Base-by-base conservation (phyloP, 2,113 vertebrate genomes). In the Phaethon lepturus region DNA sequence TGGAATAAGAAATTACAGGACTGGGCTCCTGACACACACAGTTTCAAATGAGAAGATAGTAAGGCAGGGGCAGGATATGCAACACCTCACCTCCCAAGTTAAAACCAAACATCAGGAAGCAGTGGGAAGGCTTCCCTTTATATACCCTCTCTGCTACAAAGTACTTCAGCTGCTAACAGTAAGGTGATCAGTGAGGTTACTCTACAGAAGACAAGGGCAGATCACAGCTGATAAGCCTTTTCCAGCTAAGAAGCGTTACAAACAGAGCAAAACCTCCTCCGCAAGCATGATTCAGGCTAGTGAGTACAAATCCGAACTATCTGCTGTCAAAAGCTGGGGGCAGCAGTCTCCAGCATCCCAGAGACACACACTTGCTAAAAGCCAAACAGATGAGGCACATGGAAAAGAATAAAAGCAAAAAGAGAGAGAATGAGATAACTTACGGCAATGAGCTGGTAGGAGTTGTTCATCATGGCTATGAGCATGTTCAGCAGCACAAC, bases 381-480 rank as follows among this genome's bases (percentile, higher is more conserved):
- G 42, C 2, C 55, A 78, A 69, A 62, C 42, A 53, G 53, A 75
- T 2, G 78, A 91, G 52, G 59, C 78, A 55, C 60, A 13, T 0
- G 0, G 60, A 50, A 47, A 13, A 64, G 72, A 77, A 78, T 0
- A 23, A 55, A 66, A 64, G 44, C 22, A 25, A 7, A 23, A 62
- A 31, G 60, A 33, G n/a, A 58, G 22, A 69, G 47, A 52, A 78
- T 28, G 53, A 33, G 73, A 31, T 18, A 67, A 98, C 99, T 99
- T 97, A 99, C 99, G 1, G 99, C 99, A 68, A 99, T 99, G 87
- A 99, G 99, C 94, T 99, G 99, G 97, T 99, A 99, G 75, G 99
- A 99, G 98, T 99, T 99, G 98, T 99, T 99, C 99, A 99, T 99
- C 99, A 99, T 99, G 97, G 99, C 99, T 68, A 99, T 99, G 78